Conservation (phyloP, 2,797 vertebrate species). For the Streptopelia turtur region DNA sequence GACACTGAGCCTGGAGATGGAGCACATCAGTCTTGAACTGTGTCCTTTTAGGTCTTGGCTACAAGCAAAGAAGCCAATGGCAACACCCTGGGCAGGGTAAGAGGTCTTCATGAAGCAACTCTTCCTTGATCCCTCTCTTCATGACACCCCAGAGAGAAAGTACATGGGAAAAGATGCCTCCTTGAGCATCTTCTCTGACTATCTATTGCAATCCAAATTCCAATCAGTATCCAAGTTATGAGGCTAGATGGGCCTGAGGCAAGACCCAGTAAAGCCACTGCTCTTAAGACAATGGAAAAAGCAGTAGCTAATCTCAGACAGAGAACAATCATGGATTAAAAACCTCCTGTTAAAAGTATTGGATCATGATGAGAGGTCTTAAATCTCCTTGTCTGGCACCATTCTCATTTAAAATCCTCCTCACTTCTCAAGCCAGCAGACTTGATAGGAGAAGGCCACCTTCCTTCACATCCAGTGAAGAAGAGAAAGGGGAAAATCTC, state of each 20-base stretch:
- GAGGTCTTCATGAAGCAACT: not conserved
- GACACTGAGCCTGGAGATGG: not conserved
- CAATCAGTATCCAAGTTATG: not conserved
- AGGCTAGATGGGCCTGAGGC: not conserved
- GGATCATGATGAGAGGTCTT: not conserved
- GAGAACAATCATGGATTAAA: not conserved
- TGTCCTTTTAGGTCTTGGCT: not conserved
- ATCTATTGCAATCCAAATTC: not conserved
- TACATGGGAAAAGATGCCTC: not conserved
- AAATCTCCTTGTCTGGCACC: not conserved
- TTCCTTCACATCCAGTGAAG: not conserved
- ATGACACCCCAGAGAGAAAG: not conserved
- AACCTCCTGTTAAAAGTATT: not conserved
- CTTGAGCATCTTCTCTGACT: not conserved
- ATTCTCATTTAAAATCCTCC: not conserved
- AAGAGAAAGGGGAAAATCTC: not conserved
- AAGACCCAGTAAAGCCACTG: not conserved
- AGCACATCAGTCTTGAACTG: not conserved
- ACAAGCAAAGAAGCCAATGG: not conserved
- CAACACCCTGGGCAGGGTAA: not conserved
- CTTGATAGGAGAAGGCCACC: not conserved
- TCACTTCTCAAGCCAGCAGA: not conserved
- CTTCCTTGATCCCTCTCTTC: not conserved
- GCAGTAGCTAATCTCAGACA: not conserved
- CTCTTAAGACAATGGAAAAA: not conserved